Conservation (phyloP, 2,888 invertebrate genomes). For the Osmoderma eremita region DNA sequence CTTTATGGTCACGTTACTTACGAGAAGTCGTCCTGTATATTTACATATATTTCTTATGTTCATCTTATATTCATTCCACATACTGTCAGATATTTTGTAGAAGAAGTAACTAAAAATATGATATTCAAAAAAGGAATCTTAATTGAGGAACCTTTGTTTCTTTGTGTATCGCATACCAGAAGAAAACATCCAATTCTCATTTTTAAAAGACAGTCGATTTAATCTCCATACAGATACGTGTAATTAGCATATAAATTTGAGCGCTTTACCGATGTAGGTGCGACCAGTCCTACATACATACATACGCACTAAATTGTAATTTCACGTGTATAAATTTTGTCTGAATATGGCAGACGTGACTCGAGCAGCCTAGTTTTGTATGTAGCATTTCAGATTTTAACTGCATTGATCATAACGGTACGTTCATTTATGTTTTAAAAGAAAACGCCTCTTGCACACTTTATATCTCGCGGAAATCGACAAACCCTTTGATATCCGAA, state of each 20-base stretch:
- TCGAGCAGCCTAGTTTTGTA: background rate
- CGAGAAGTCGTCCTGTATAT: no score
- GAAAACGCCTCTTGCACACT: background rate
- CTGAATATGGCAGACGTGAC: conserved; percentile 1
- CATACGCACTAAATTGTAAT: conserved; percentile 20
- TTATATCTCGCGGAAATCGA: background rate
- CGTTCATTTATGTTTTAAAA: background rate
- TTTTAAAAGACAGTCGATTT: conserved; percentile 12
- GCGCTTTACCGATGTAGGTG: conserved; percentile 18
- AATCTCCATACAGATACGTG: conserved; percentile 1
- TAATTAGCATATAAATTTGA: conserved; percentile 32
- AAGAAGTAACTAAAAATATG: conserved; percentile 9
- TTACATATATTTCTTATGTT: no score
- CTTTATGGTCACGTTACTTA: no score
- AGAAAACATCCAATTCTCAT: conserved; percentile 21
- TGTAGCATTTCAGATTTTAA: background rate
- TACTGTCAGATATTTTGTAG: no score
- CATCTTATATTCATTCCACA: no score
- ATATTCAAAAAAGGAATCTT: background rate
- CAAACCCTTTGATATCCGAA: background rate
- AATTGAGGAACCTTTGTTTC: conserved; percentile 4
- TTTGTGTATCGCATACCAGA: background rate
- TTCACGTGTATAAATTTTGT: conserved; percentile 7
- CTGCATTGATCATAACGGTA: background rate
- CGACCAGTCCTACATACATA: conserved; percentile 1